Base-by-base conservation (phyloP, 2,113 vertebrate species). In the Burhinus oedicnemus region DNA sequence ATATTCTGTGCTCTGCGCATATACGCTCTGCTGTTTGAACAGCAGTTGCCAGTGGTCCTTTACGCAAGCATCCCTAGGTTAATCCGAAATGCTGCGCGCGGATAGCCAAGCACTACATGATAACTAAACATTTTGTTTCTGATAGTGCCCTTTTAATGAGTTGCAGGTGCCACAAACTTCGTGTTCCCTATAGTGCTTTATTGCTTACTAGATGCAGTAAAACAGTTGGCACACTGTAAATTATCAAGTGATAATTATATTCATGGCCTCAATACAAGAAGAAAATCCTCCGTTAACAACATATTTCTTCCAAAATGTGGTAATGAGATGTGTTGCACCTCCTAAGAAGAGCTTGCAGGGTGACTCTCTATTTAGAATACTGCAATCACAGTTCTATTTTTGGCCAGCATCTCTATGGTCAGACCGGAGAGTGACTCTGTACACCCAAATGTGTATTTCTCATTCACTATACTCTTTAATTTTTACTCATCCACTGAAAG, bases 171-270 rank as follows among this genome's bases (percentile, higher is more conserved):
- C 77, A 96, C 76, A 95, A 93, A 95, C 89, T 96, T 93, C 93
- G 42, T 88, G 76, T 80, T 94, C 91, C 75, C 93, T 96, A 95
- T 93, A 97, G 76, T 93, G 92, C 95, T 96, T 96, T 92, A 94
- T 65, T 97, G 95, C 95, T 97, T 96, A 95, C 88, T 96, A 96
- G 92, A 97, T 94, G 74, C 91, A 92, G 89, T 93, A 97, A 97
- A 98, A 92, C 93, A 97, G 91, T 95, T 98, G 96, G 83, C 96
- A 98, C 80, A 62, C 92, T 95, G 97, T 97, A 98, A 98, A 97
- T 98, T 98, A 97, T 97, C 96, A 97, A 97, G 97, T 96, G 97
- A 93, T 97, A 97, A 98, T 98, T 97, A 97, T 97, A 97, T 97
- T 97, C 94, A 96, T 97, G 91, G 94, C 95, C 98, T 98, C 85